phyloP scores from a whole-genome alignment of 2,888 invertebrate species.

The Protula sp. region DNA sequence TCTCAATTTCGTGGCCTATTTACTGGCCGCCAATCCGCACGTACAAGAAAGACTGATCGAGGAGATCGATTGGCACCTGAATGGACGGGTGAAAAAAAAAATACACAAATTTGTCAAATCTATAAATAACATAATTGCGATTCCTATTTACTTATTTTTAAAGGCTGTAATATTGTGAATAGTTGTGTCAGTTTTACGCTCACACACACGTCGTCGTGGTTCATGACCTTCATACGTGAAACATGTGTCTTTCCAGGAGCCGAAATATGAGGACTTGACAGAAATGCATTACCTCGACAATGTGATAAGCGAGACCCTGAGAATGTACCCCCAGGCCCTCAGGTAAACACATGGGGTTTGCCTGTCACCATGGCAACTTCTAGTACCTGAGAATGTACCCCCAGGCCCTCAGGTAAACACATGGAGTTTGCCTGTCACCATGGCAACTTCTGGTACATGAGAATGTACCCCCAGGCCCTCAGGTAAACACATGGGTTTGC shows the following conservation, averaged over 20 bases:
- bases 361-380: too few relatives aligned
- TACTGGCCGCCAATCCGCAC: constrained; percentile 55
- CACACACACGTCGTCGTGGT: too few relatives aligned
- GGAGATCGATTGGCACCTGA: constrained; percentile 55
- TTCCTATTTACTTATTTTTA: too few relatives aligned
- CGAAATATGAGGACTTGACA: constrained; percentile 42
- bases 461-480: constrained; percentile 53
- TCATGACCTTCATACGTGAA: too few relatives aligned
- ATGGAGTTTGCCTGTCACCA: too few relatives aligned
- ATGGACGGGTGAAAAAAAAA: too few relatives aligned
- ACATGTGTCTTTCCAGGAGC: background rate
- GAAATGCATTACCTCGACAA: constrained; percentile 53
- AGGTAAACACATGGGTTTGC: constrained; percentile 37
- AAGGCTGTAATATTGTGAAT: too few relatives aligned
- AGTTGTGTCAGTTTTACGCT: too few relatives aligned
- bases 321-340: constrained; percentile 53
- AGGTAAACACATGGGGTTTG: constrained; percentile 37
- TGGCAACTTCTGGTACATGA: constrained; percentile 53
- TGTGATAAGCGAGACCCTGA: constrained; percentile 53
- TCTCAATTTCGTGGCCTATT: constrained; percentile 55
- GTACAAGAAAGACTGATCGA: constrained; percentile 53
- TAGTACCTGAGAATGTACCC: constrained; percentile 55
- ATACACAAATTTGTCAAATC: too few relatives aligned
- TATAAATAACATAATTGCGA: too few relatives aligned
- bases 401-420: constrained; percentile 39